Evolutionary conservation across 2,888 invertebrate genomes (phyloP), one percentile per base, ranked within the genome.

Genomic region (Ophion slaviceki): DNA sequence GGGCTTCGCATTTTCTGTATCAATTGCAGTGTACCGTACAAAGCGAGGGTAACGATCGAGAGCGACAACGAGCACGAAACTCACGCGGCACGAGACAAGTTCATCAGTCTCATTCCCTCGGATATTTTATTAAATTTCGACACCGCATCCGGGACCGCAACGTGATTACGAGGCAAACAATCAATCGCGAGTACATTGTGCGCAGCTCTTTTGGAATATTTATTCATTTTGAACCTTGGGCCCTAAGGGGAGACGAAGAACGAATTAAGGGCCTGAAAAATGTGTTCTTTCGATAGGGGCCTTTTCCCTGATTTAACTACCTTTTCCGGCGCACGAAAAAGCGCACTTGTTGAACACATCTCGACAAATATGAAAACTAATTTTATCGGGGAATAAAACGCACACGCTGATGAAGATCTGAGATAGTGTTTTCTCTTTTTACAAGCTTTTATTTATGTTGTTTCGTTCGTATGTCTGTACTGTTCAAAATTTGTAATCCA

Each of bases 1-100:
- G 66, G 36, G 11, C 1, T 57, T 17, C 11, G 36, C 5, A 36
- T 20, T 32, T 76, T 20, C 14, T 10, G 2, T 40, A 62, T 77
- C 61, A 59, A 77, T 90, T 90, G 57, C 86, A 95, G 95, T 82
- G 45, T 70, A 17, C 90, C 91, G 70, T 95, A 95, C 87, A 95
- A 94, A 91, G 95, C 94, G 8, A 94, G 94, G 88, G 91, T 95
- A 7, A 95, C 95, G 14, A 93, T 95, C 80, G 95, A 95, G 87
- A 95, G 95, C 40, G 92, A 91, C 20, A 90, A 90, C 86, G 90
- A 94, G 88, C 84, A 90, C 20, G 91, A 92, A 57, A 93, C 93
- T 6, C 90, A 88, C 28, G 89, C 88, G 82, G 95, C 95, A 2
- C 94, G 92, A 88, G 89, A 91, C 24, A 94, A 92, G 91, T 93